phyloP scores from a whole-genome alignment of 1,140 invertebrate genomes.

The Eubasilissa regina region DNA sequence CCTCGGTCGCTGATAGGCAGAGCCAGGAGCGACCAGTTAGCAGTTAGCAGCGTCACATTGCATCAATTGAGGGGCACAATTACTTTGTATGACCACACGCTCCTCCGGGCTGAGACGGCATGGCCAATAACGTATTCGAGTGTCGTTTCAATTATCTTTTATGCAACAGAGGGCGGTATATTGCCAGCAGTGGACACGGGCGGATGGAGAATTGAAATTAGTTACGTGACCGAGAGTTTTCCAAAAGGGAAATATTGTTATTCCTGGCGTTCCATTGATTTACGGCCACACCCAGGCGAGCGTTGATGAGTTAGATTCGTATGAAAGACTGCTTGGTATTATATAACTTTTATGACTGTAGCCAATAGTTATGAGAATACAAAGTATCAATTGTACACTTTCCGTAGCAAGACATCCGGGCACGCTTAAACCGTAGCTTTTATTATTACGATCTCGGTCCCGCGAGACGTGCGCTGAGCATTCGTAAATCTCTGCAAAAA shows the following conservation, averaged over 20 bases:
- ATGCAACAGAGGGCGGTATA: conserved; percentile 47
- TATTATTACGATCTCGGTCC: no score
- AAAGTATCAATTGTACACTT: not conserved
- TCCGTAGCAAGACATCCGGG: no score
- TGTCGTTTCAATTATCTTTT: conserved; percentile 54
- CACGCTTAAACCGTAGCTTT: no score
- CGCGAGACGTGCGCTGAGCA: no score
- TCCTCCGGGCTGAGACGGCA: conserved; percentile 6
- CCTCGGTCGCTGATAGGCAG: not conserved
- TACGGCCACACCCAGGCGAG: conserved; percentile 13
- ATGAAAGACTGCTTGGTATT: not conserved
- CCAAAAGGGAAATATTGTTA: not conserved
- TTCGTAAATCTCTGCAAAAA: no score
- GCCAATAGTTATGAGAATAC: not conserved
- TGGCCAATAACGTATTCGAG: conserved; percentile 45
- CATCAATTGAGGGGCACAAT: conserved; percentile 38
- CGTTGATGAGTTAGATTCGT: not conserved
- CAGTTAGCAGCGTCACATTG: conserved; percentile 29
- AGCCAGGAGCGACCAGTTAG: conserved; percentile 4
- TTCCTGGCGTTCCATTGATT: conserved; percentile 32
- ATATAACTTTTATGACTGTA: not conserved
- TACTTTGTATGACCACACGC: conserved; percentile 41
- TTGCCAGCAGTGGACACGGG: conserved; percentile 27
- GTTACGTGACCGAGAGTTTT: conserved; percentile 30
- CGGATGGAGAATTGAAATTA: conserved; percentile 49